A percentile compares a stretch with the other conserved stretches of the same genome.
Conservation (phyloP, 2,888 invertebrate species). For the Drosophila suboccidentalis region DNA sequence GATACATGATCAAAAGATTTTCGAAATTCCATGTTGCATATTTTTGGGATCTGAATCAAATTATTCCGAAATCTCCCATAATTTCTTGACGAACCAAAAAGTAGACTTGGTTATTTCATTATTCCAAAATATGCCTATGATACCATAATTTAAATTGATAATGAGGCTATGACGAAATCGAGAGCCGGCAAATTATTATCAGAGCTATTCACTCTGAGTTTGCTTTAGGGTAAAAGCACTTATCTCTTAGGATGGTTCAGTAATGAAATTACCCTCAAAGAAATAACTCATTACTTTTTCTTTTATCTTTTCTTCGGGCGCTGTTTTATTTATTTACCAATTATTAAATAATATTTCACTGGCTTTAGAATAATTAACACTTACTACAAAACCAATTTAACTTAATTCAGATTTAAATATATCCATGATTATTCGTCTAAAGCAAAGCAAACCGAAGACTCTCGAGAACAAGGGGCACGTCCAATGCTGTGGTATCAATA, state of each 20-base stretch:
- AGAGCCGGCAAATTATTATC: background rate
- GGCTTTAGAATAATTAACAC: slow-evolving; percentile 10
- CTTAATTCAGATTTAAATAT: slow-evolving; percentile 2
- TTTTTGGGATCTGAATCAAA: slow-evolving; percentile 6
- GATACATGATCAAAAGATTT: background rate
- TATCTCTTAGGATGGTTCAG: background rate
- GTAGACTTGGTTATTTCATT: slow-evolving; percentile 5
- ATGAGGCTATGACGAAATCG: background rate
- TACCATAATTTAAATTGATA: background rate
- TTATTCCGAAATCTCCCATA: background rate
- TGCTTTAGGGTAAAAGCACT: slow-evolving; percentile 1
- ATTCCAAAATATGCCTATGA: background rate
- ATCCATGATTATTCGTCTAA: background rate
- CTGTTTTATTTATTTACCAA: background rate
- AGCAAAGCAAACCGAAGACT: background rate
- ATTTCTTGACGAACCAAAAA: slow-evolving; percentile 9
- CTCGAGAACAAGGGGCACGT: slow-evolving; percentile 14
- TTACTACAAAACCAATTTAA: slow-evolving; percentile 9
- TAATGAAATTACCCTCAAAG: background rate
- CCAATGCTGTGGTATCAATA: slow-evolving; percentile 1
- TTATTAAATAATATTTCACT: background rate
- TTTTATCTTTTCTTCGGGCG: background rate
- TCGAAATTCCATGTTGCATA: slow-evolving; percentile 18
- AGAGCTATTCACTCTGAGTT: background rate
- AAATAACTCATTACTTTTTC: background rate